Conservation (phyloP, 2,888 invertebrate genomes). For the Calameuta pallipes region DNA sequence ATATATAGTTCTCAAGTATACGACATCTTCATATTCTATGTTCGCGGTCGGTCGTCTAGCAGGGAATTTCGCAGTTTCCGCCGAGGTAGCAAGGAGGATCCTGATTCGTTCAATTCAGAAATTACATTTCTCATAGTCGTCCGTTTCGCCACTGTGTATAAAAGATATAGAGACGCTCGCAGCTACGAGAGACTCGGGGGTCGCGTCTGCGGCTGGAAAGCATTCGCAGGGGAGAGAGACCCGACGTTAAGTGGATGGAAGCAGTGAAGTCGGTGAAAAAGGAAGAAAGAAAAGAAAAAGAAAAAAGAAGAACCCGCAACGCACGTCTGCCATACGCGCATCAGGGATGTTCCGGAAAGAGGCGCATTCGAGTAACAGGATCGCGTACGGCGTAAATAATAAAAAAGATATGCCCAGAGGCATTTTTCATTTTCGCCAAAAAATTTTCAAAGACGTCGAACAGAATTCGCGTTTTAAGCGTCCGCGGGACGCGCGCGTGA, state of each 20-base stretch:
- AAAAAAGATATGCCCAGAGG: neutral
- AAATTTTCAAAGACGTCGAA: neutral
- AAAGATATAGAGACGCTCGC: neutral
- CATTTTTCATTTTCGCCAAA: neutral
- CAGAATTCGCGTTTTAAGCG: no score
- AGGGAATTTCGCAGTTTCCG: neutral
- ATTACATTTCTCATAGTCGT: neutral
- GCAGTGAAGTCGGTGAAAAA: neutral
- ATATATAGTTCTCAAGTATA: neutral
- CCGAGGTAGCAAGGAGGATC: neutral
- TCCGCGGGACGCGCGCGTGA: neutral
- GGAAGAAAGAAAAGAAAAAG: neutral
- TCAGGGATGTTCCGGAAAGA: neutral
- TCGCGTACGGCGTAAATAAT: neutral
- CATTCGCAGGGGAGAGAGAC: neutral
- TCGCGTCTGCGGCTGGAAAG: neutral
- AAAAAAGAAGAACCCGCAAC: neutral
- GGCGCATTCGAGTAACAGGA: neutral
- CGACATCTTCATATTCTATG: no score
- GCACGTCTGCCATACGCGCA: neutral
- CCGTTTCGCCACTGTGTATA: neutral
- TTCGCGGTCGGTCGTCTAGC: neutral
- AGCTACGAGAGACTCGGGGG: neutral
- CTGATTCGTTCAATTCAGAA: neutral
- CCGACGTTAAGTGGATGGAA: neutral